Evolutionary conservation across 1,140 invertebrate species (phyloP).

Genomic region (Chymomyza costata): DNA sequence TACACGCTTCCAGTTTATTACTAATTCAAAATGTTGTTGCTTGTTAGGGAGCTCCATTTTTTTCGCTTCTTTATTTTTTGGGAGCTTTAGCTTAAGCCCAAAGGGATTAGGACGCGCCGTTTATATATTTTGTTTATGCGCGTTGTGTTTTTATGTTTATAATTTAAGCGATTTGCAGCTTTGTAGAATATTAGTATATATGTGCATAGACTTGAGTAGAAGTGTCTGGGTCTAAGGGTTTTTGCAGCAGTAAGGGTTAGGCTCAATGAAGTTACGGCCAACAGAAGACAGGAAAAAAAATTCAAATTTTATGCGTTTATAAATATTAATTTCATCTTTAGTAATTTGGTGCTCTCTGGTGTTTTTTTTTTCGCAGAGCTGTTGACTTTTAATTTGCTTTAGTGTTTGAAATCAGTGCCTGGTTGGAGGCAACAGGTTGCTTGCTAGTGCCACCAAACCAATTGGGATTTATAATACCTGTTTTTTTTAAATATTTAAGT

Average conservation of each 20-base stretch:
- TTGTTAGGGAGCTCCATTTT: constrained; percentile 55
- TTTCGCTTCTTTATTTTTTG: constrained; percentile 7
- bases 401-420: constrained; percentile 1
- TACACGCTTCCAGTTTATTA: constrained; percentile 56
- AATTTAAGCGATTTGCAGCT: constrained; percentile 54
- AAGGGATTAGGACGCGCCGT: constrained; percentile 45
- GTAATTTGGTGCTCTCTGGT: constrained; percentile 20
- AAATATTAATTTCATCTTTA: constrained; percentile 65
- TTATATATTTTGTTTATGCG: constrained; percentile 48
- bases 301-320: constrained; percentile 52
- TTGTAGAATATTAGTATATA: too few species aligned
- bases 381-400: constrained; percentile 67
- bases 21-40: constrained; percentile 69
- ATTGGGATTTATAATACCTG: constrained; percentile 53
- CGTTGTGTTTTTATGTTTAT: constrained; percentile 45
- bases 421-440: constrained; percentile 41
- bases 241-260: constrained; percentile 2
- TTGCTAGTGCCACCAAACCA: too few species aligned
- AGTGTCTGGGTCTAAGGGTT: constrained; percentile 30
- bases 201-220: too few species aligned
- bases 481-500: constrained; percentile 45
- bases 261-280: too few species aligned
- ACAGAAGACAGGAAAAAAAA: constrained; percentile 27
- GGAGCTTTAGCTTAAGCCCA: constrained; percentile 17
- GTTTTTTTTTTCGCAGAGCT: constrained; percentile 26